Base-by-base conservation (phyloP, 2,888 invertebrate species). In the Hydroisotoma schaefferi region DNA sequence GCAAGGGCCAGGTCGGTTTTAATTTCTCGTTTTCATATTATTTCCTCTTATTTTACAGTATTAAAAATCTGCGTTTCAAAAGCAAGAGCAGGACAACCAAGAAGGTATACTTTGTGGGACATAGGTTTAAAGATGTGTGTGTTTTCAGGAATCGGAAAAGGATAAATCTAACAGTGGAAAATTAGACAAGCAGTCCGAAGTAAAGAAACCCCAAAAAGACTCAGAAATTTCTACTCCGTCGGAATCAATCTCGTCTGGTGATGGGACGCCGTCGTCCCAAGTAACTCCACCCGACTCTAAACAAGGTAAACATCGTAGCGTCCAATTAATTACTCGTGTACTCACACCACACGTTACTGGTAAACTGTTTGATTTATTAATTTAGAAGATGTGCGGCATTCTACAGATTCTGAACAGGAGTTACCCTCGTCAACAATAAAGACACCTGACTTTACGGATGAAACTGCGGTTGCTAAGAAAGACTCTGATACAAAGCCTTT, bases 401-500 rank as follows among this genome's bases (percentile, higher is more conserved):
- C 63, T 1, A 65, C 68, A n/a, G 71, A 69, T 46, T 61, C 66
- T 10, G 72, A 72, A 33, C 72, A 72, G 52, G 72, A 72, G 48
- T 57, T 68, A 2, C 72, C 72, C 10, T 72, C 72, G 3, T 72
- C 72, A 0, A 72, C 72, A 10, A 71, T 72, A 20, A 72, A 71
- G 61, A 72, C 72, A 20, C 72, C 72, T 2, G 72, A 72, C 55
- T 72, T 71, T 55, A 55, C 66, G 0, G 63, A 62, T 2, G 70
- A 68, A n/a, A 52, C 51, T 27, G 52, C 55, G 47, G 12, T 15
- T 20, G 62, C 52, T 20, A 57, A 54, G 26, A 57, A 63, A 43
- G 61, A 55, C 5, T 55, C 37, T 3, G 65, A 59, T 3, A 29
- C 47, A 12, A 51, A 46, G 15, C 61, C 57, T 2, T 44, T 67